Evolutionary conservation across 1,140 invertebrate genomes (phyloP).

Genomic region (Eupristina koningsbergeri): DNA sequence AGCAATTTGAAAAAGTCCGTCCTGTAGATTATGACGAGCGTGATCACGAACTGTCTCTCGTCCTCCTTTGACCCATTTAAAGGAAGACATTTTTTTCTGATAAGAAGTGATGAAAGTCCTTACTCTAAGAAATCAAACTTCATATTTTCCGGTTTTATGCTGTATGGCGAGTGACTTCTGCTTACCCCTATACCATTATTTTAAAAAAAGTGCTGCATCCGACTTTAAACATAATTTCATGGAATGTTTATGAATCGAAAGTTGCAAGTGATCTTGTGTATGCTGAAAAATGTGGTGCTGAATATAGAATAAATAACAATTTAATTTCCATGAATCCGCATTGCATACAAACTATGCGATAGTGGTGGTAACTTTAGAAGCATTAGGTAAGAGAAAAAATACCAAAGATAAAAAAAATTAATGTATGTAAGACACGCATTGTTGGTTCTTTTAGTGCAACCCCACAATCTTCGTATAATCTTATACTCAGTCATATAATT

Average conservation of each 20-base stretch:
- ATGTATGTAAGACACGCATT: conserved; percentile 33
- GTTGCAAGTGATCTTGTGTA: background rate
- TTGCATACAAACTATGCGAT: background rate
- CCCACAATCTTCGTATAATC: too few relatives aligned
- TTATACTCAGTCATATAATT: conserved; percentile 13
- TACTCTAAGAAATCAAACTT: conserved; percentile 19
- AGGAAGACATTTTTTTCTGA: conserved; percentile 64
- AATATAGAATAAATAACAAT: background rate
- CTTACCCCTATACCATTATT: background rate
- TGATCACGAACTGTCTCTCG: conserved; percentile 59
- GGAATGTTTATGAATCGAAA: background rate
- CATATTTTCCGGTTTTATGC: background rate
- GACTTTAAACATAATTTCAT: conserved; percentile 6
- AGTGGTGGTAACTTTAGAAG: background rate
- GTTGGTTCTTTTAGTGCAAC: background rate
- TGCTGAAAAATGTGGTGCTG: background rate
- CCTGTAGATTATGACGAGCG: conserved; percentile 76
- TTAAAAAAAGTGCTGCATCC: background rate
- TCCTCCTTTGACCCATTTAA: conserved; percentile 60
- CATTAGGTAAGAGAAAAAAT: background rate
- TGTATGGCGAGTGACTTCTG: background rate
- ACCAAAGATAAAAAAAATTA: conserved; percentile 21
- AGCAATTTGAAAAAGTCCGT: conserved; percentile 81
- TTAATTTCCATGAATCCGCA: background rate
- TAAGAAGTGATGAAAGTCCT: background rate